phyloP scores from a whole-genome alignment of 1,140 invertebrate genomes.

The Wiebesia pumilae region DNA sequence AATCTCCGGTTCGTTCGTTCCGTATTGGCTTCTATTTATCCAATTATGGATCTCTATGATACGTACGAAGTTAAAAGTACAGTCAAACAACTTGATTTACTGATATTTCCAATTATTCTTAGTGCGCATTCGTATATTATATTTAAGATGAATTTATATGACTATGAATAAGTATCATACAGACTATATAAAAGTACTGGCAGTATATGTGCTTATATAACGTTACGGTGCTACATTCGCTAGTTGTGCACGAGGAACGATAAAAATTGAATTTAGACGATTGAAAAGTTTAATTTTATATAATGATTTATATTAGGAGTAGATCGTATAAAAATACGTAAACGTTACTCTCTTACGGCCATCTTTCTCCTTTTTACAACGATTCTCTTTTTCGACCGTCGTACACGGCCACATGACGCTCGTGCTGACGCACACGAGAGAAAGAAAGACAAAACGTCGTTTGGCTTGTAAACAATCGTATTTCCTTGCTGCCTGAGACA shows the following conservation, averaged over 20 bases:
- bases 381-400: too few relatives aligned
- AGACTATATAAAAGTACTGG: too few relatives aligned
- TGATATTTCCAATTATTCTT: background rate
- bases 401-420: background rate
- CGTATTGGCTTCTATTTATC: background rate
- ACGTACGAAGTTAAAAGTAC: background rate
- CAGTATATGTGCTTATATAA: background rate
- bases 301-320: background rate
- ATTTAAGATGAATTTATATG: background rate
- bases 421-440: background rate
- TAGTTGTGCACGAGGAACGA: background rate
- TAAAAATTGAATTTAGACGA: background rate
- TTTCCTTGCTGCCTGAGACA: background rate
- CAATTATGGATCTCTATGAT: background rate
- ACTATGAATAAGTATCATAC: background rate
- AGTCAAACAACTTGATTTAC: too few relatives aligned
- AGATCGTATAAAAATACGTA: background rate
- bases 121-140: background rate
- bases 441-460: conserved; percentile 1
- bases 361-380: too few relatives aligned
- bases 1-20: background rate
- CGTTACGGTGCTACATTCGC: background rate
- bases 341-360: background rate
- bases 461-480: conserved; percentile 26
- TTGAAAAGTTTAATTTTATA: background rate